Percentiles rank a stretch among this genome's conserved stretches.
Conservation (phyloP, 2,113 vertebrate species). For the Macaca nemestrina region DNA sequence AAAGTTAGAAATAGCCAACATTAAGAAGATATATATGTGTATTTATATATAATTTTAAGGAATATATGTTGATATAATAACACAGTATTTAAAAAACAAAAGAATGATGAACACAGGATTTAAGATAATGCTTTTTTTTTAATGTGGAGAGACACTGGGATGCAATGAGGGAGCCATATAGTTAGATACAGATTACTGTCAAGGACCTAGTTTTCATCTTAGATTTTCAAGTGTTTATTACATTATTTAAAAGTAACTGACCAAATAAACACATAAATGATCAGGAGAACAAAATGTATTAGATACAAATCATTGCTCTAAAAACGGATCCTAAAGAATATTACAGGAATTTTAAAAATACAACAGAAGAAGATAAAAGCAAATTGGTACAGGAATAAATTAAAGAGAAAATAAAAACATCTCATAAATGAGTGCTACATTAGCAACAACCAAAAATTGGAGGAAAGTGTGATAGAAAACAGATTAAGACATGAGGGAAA, state of each 20-base stretch:
- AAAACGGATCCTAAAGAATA: background rate
- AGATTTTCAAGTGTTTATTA: background rate
- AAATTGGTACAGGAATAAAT: background rate
- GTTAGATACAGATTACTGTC: background rate
- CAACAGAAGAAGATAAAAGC: background rate
- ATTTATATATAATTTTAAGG: background rate
- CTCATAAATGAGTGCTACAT: background rate
- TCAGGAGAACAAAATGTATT: constrained; percentile 16
- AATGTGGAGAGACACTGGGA: background rate
- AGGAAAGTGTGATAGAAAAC: background rate
- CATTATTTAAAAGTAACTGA: background rate
- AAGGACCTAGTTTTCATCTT: background rate
- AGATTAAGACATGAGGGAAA: background rate
- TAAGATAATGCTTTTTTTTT: background rate
- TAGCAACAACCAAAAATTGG: background rate
- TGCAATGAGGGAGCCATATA: background rate
- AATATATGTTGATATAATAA: background rate
- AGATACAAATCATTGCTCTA: background rate
- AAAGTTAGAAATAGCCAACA: background rate
- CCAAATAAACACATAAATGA: background rate
- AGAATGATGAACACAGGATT: background rate
- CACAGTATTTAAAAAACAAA: constrained; percentile 3
- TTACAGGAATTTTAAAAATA: background rate
- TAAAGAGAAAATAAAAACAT: constrained; percentile 2
- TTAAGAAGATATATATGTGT: background rate